A percentile compares a stretch with the other conserved stretches of the same genome.
Conservation (phyloP, 2,797 vertebrate species). For the Cetoscarus ocellatus region DNA sequence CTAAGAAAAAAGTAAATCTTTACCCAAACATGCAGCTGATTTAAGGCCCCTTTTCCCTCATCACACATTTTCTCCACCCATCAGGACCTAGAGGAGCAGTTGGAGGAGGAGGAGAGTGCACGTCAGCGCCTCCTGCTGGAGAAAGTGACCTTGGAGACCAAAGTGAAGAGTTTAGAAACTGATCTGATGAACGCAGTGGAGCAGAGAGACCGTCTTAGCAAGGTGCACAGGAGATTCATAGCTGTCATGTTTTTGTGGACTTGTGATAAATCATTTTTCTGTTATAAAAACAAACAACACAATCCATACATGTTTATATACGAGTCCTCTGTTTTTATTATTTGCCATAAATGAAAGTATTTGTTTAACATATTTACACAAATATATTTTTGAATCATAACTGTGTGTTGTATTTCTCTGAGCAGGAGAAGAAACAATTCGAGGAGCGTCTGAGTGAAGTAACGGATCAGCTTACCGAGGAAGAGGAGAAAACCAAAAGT, state of each 20-base stretch:
- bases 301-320: too few relatives aligned
- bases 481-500: constrained; percentile 93
- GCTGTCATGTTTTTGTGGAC: neutral
- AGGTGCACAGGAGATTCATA: constrained; percentile 75
- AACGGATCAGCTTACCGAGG: constrained; percentile 89
- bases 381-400: neutral
- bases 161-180: constrained; percentile 89
- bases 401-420: constrained; percentile 9
- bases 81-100: constrained; percentile 92
- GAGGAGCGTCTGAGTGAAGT: constrained; percentile 91
- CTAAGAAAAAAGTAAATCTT: neutral
- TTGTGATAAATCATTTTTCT: neutral
- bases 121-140: constrained; percentile 93
- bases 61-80: constrained; percentile 3
- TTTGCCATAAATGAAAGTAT: too few relatives aligned
- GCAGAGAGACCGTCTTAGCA: constrained; percentile 88
- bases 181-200: constrained; percentile 86
- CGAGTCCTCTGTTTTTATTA: too few relatives aligned
- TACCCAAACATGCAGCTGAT: too few relatives aligned
- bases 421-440: constrained; percentile 89
- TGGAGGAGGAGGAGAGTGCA: constrained; percentile 92
- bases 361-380: too few relatives aligned
- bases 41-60: neutral
- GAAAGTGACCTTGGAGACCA: constrained; percentile 91
- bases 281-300: neutral